phyloP scores from a whole-genome alignment of 37 sponge, comb jelly and placozoan genomes.

The Bolinopsis microptera region DNA sequence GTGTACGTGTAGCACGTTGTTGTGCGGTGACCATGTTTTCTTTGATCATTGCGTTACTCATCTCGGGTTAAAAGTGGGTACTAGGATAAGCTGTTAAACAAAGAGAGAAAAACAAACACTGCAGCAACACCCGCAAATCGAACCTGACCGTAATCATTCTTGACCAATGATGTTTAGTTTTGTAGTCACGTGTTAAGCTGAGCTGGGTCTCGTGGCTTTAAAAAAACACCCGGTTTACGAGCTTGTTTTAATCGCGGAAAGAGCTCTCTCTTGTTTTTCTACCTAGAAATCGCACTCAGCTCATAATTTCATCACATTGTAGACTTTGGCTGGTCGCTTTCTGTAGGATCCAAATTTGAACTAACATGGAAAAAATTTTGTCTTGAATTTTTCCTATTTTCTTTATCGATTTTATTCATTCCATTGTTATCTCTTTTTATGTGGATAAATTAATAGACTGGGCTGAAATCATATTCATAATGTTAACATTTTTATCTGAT shows the following conservation, averaged over 20 bases:
- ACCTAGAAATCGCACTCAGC: too few species aligned
- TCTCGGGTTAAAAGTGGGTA: not conserved
- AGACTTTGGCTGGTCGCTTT: too few species aligned
- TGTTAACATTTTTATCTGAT: too few species aligned
- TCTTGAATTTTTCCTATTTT: too few species aligned
- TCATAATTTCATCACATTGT: too few species aligned
- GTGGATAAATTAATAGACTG: too few species aligned
- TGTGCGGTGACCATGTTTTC: not conserved
- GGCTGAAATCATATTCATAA: too few species aligned
- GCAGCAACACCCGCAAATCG: not conserved
- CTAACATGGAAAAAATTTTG: too few species aligned
- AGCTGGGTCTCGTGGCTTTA: not conserved
- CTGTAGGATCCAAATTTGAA: too few species aligned
- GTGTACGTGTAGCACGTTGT: not conserved
- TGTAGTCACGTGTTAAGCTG: not conserved
- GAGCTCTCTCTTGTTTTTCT: not conserved
- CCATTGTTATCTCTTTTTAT: too few species aligned
- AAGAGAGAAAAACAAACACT: not conserved
- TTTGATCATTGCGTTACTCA: not conserved
- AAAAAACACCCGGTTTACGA: not conserved
- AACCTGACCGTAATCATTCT: not conserved
- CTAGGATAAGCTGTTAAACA: not conserved
- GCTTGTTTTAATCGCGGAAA: not conserved
- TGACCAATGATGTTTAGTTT: not conserved
- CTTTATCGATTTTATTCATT: too few species aligned